Conservation (phyloP, 2,797 vertebrate genomes). For the Liasis olivaceus region DNA sequence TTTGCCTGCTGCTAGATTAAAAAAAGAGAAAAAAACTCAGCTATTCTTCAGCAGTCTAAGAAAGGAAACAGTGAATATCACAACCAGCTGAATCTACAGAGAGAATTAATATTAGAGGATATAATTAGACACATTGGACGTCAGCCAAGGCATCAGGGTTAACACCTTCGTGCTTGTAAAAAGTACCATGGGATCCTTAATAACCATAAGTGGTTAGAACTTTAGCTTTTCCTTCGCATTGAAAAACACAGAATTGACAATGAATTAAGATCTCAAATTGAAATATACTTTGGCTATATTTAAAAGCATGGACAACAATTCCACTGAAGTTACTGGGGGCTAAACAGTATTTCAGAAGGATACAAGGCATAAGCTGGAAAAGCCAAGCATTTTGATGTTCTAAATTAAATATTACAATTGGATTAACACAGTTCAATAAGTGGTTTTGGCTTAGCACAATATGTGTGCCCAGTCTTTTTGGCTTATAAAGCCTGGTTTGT, state of each 20-base stretch:
- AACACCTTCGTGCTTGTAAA: slow-evolving; percentile 23
- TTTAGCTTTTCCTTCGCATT: neutral
- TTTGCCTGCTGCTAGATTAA: neutral
- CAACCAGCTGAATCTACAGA: slow-evolving; percentile 47
- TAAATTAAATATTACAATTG: neutral
- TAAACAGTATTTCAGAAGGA: neutral
- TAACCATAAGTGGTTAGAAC: neutral
- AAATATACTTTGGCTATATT: neutral
- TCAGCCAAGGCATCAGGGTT: slow-evolving; percentile 37
- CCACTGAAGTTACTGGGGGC: neutral
- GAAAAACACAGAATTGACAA: slow-evolving; percentile 12
- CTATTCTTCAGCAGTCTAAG: slow-evolving; percentile 23
- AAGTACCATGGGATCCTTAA: slow-evolving; percentile 30
- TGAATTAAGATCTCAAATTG: neutral
- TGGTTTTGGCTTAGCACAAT: neutral
- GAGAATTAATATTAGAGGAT: slow-evolving; percentile 37
- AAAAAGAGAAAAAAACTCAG: neutral
- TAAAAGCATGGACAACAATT: neutral
- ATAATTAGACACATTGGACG: slow-evolving; percentile 35
- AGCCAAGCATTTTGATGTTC: neutral
- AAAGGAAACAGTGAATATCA: slow-evolving; percentile 36
- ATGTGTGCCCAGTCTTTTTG: neutral
- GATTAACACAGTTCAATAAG: neutral
- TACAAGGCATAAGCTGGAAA: neutral
- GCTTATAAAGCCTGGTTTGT: neutral